A percentile compares a stretch with the other conserved stretches of the same genome.
phyloP scores from a whole-genome alignment of 2,797 vertebrate species.

The Sciaenops ocellatus region DNA sequence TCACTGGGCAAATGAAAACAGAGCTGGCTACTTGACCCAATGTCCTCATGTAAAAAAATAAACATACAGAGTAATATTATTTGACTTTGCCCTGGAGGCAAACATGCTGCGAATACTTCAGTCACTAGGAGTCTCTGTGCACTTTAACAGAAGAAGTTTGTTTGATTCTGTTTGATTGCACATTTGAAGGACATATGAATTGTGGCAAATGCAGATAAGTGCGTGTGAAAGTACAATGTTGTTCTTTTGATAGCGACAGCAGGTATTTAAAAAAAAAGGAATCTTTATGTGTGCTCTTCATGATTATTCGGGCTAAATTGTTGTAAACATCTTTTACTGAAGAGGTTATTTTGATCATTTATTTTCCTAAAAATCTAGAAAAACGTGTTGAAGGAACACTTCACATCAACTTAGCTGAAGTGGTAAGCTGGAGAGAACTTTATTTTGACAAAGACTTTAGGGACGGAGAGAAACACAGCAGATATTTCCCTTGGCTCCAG shows the following conservation, averaged over 20 bases:
- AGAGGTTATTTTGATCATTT: neutral
- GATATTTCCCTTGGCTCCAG: conserved; percentile 26
- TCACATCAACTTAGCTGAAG: conserved; percentile 1
- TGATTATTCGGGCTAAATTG: conserved; percentile 9
- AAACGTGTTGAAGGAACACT: neutral
- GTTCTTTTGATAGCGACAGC: conserved; percentile 4
- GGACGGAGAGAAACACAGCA: conserved; percentile 2
- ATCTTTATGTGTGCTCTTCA: neutral
- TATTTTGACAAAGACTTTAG: conserved; percentile 37
- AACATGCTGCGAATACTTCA: neutral
- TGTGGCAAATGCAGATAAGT: neutral
- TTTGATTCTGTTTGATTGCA: neutral
- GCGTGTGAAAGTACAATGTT: neutral
- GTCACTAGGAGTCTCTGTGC: too few species aligned
- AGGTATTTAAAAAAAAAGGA: neutral
- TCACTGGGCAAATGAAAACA: neutral
- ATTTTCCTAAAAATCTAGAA: neutral
- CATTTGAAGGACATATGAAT: neutral
- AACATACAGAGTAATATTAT: neutral
- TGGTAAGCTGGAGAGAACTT: conserved; percentile 6
- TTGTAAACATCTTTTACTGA: neutral
- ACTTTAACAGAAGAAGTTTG: neutral
- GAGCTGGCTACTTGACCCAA: neutral
- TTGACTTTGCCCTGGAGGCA: neutral
- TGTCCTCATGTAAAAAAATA: neutral